A percentile compares a stretch with the other conserved stretches of the same genome.
Evolutionary conservation across 1,140 invertebrate genomes (phyloP).

Genomic region (Cyclina sinensis): DNA sequence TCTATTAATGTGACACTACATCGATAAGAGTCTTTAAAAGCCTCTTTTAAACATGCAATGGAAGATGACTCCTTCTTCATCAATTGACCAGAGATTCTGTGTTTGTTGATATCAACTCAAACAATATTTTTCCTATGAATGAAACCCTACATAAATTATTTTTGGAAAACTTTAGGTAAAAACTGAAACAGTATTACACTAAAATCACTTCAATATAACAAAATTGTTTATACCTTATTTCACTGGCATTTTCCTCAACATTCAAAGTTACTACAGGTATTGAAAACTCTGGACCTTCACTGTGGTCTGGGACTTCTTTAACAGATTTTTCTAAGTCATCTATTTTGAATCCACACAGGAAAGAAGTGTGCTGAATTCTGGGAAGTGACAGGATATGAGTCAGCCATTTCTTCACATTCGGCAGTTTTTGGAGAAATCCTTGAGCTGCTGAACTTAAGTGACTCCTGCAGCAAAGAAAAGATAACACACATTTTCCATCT

Average conservation of each 20-base stretch:
- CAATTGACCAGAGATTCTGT: too few species aligned
- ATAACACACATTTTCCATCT: too few species aligned
- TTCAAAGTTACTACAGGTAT: constrained; percentile 39
- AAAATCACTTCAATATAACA: too few species aligned
- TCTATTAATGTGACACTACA: too few species aligned
- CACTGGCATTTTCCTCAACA: constrained; percentile 53
- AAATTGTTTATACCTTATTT: constrained; percentile 69
- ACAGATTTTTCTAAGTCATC: constrained; percentile 16
- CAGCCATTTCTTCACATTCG: constrained; percentile 77
- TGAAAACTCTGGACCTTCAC: constrained; percentile 33
- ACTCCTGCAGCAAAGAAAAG: constrained; percentile 33
- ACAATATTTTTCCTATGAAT: constrained; percentile 29
- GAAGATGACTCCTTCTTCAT: too few species aligned
- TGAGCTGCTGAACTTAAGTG: constrained; percentile 23
- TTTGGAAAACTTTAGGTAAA: too few species aligned
- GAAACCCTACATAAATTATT: too few species aligned
- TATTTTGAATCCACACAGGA: constrained; percentile 72
- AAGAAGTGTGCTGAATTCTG: constrained; percentile 71
- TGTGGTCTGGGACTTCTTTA: background rate
- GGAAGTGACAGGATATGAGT: constrained; percentile 77
- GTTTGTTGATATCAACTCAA: too few species aligned
- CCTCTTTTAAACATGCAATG: too few species aligned
- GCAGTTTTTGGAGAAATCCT: constrained; percentile 63
- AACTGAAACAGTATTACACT: too few species aligned
- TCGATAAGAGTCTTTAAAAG: too few species aligned